Evolutionary conservation across 2,888 invertebrate species (phyloP).

Genomic region (Nymphalis urticae): DNA sequence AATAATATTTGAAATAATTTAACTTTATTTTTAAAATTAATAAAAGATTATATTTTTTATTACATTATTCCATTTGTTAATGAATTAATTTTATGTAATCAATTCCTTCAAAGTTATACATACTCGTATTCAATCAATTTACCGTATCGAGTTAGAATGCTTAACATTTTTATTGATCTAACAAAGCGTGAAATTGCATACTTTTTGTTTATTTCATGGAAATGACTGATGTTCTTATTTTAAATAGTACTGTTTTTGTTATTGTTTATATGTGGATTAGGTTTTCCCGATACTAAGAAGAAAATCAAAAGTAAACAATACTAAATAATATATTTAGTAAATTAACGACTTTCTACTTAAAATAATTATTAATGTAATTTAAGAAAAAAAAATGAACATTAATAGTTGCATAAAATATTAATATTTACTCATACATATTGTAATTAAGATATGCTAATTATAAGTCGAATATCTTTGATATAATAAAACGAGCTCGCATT

Average conservation of each 20-base stretch:
- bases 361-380: no score
- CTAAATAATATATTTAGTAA: background rate
- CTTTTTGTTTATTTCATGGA: background rate
- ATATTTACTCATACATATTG: no score
- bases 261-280: background rate
- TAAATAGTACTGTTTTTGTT: background rate
- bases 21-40: background rate
- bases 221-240: background rate
- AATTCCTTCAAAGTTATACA: background rate
- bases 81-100: background rate
- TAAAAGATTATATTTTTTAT: background rate
- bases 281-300: background rate
- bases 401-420: no score
- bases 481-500: no score
- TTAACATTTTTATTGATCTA: background rate
- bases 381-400: no score
- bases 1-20: no score
- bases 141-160: conserved; percentile 2
- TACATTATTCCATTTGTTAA: background rate
- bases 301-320: background rate
- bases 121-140: background rate
- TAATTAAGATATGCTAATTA: no score
- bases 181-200: conserved; percentile 4
- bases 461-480: no score
- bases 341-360: no score